These are phyloP conservation scores for Tuta absoluta DNA, from an alignment of 2,888 invertebrate species.

Conservation along the genomic window DNA sequence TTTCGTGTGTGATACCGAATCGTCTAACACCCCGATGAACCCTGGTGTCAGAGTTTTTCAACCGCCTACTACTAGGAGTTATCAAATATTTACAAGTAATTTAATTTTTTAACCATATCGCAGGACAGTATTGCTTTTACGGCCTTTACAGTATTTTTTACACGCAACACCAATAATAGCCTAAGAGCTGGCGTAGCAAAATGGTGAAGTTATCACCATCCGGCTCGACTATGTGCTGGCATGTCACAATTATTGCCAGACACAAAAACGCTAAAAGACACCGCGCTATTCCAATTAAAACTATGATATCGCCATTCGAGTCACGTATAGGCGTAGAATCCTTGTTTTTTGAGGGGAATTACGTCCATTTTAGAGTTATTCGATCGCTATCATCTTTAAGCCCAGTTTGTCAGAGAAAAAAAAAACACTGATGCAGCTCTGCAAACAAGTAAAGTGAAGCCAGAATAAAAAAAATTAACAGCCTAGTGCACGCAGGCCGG, in stretches of 20 bases:
- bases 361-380: constrained; percentile 9
- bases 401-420: no score
- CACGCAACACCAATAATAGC: not conserved
- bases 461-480: no score
- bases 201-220: constrained; percentile 54
- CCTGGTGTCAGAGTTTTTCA: no score
- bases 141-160: not conserved
- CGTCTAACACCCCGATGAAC: no score
- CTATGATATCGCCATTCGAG: constrained; percentile 12
- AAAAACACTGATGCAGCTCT: no score
- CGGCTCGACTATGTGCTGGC: constrained; percentile 41
- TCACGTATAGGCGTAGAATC: constrained; percentile 11
- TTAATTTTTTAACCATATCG: no score
- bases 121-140: no score
- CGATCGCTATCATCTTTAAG: constrained; percentile 4
- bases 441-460: no score
- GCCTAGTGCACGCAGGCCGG: no score
- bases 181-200: constrained; percentile 34
- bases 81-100: no score
- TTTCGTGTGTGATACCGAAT: no score
- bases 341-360: constrained; percentile 12
- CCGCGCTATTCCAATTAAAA: constrained; percentile 21
- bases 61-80: no score
- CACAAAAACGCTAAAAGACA: constrained; percentile 23
- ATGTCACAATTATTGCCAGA: constrained; percentile 42